phyloP scores from a whole-genome alignment of 2,113 vertebrate species.

The Sturnus vulgaris region DNA sequence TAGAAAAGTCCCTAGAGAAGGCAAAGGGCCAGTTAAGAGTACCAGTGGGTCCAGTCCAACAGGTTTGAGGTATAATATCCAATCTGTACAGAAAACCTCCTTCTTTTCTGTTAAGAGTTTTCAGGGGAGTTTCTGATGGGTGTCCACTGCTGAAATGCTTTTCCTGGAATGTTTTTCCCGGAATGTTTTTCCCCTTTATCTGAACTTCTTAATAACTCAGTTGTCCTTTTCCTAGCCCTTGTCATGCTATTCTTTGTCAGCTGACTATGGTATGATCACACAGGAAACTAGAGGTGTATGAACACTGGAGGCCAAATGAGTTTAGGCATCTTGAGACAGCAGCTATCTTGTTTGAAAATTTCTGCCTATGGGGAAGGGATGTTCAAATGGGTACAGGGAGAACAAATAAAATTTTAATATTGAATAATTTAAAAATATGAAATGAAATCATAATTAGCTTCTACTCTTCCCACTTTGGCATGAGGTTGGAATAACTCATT shows the following conservation, averaged over 20 bases:
- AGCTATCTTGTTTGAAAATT: neutral
- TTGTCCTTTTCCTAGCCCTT: neutral
- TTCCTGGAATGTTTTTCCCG: neutral
- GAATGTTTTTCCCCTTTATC: neutral
- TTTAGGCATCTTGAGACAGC: neutral
- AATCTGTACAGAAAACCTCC: neutral
- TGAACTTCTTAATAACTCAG: neutral
- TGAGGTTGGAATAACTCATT: neutral
- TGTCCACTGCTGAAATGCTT: neutral
- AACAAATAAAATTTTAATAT: neutral
- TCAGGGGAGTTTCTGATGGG: neutral
- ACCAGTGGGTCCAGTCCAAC: neutral
- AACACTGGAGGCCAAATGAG: neutral
- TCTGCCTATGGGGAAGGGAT: neutral
- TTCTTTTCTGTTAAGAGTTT: neutral
- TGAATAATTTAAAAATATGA: neutral
- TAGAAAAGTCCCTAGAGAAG: constrained; percentile 72
- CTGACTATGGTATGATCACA: neutral
- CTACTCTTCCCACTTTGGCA: neutral
- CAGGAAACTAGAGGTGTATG: neutral
- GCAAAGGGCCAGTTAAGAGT: neutral
- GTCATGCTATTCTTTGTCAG: neutral
- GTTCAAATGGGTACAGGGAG: neutral
- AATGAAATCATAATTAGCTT: neutral
- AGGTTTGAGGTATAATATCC: neutral